Conservation (phyloP, 2,888 invertebrate genomes). For the Hedya salicella region DNA sequence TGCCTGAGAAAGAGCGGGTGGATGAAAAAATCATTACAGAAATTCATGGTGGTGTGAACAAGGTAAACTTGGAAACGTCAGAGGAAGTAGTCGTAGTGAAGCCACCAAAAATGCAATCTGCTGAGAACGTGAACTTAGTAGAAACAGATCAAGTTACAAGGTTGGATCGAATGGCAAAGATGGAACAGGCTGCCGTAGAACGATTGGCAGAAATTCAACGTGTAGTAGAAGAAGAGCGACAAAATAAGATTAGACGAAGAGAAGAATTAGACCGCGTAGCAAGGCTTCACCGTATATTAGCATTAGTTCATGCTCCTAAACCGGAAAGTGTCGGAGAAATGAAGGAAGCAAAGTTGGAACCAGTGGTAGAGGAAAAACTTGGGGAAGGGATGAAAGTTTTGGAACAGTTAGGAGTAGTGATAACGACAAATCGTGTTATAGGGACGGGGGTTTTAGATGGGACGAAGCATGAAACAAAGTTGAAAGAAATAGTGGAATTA, state of each 20-base stretch:
- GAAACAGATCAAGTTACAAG: neutral
- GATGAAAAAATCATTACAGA: neutral
- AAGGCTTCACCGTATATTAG: slow-evolving; percentile 19
- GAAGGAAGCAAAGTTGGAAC: neutral
- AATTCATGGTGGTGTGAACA: neutral
- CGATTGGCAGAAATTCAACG: slow-evolving; percentile 18
- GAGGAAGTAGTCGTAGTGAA: neutral
- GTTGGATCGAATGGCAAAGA: neutral
- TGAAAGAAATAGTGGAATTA: neutral
- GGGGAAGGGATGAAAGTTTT: neutral
- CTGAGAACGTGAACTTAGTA: neutral
- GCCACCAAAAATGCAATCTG: neutral
- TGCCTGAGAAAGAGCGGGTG: neutral
- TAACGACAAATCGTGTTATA: neutral
- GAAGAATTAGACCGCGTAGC: slow-evolving; percentile 26
- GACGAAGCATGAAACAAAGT: neutral
- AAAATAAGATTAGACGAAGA: slow-evolving; percentile 2
- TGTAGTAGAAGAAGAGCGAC: slow-evolving; percentile 9
- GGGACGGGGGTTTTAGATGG: neutral
- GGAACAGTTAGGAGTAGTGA: neutral
- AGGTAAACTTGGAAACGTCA: neutral
- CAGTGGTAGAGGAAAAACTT: neutral
- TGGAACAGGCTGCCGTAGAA: neutral
- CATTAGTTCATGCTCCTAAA: slow-evolving; percentile 23
- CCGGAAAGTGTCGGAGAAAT: slow-evolving; percentile 11